Evolutionary conservation across 2,113 vertebrate species (phyloP).

Genomic region (Sisor rabdophorus): DNA sequence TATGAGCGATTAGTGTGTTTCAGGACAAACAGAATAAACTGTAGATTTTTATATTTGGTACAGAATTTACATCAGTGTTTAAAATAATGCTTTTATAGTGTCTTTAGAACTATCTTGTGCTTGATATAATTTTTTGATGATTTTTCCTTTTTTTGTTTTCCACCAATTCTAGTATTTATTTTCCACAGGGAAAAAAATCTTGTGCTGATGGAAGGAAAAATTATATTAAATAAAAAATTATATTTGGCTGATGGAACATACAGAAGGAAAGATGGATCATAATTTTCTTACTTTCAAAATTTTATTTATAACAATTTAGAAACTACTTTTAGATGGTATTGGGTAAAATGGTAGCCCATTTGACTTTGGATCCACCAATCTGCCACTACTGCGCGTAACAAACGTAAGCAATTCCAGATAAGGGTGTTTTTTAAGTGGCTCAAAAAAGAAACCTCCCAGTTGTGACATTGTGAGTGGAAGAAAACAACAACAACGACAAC

Average conservation of each 20-base stretch:
- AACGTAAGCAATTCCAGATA: no score
- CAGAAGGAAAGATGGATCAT: no score
- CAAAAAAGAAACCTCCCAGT: constrained; percentile 8
- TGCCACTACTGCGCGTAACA: no score
- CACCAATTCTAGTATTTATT: constrained; percentile 14
- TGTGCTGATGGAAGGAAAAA: constrained; percentile 21
- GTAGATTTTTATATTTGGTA: constrained; percentile 53
- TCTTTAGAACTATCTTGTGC: constrained; percentile 48
- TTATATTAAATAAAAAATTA: neutral
- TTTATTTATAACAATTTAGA: no score
- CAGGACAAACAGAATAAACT: constrained; percentile 44
- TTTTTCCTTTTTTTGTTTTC: neutral
- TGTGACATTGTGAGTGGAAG: constrained; percentile 27
- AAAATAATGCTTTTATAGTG: constrained; percentile 52
- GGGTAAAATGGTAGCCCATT: no score
- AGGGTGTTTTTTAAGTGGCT: neutral
- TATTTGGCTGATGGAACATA: no score
- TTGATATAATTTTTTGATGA: constrained; percentile 38
- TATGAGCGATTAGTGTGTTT: constrained; percentile 41
- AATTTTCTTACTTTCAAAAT: no score
- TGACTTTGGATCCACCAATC: no score
- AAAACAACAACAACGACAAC: constrained; percentile 20
- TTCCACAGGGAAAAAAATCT: neutral
- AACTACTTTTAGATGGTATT: no score
- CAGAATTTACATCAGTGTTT: constrained; percentile 54